Conservation (phyloP, 2,113 vertebrate genomes). For the Mystacornis crossleyi region DNA sequence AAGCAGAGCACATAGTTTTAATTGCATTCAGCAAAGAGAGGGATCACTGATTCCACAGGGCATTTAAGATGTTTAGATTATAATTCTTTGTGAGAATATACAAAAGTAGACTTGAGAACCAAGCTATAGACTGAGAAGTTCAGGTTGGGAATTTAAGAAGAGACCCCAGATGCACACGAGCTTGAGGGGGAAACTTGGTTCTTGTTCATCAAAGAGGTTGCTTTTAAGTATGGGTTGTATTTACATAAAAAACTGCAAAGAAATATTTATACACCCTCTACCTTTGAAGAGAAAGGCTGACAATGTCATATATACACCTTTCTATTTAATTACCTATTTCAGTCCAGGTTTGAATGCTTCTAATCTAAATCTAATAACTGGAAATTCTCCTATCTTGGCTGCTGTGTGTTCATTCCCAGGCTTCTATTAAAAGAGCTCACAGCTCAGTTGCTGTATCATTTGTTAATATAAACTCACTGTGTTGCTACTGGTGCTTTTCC, state of each 20-base stretch:
- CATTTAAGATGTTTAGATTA: background rate
- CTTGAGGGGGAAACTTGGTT: background rate
- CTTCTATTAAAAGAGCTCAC: background rate
- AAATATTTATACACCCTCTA: background rate
- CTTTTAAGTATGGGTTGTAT: background rate
- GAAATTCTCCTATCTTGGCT: background rate
- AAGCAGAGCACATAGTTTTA: background rate
- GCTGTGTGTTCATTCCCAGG: background rate
- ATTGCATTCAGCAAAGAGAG: background rate
- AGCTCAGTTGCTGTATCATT: background rate
- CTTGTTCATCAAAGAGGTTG: background rate
- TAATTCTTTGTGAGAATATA: background rate
- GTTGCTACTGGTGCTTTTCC: slow-evolving; percentile 2
- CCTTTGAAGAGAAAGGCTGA: background rate
- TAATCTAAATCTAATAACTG: background rate
- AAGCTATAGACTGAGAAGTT: background rate
- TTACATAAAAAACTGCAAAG: background rate
- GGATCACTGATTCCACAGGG: background rate
- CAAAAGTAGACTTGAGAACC: background rate
- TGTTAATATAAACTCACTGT: slow-evolving; percentile 8
- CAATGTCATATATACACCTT: background rate
- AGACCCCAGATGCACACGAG: background rate
- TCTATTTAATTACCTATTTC: background rate
- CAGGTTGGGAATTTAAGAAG: background rate
- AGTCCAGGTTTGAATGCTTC: background rate